Base-by-base conservation (phyloP, 1,140 invertebrate genomes). In the Fopius arisanus region DNA sequence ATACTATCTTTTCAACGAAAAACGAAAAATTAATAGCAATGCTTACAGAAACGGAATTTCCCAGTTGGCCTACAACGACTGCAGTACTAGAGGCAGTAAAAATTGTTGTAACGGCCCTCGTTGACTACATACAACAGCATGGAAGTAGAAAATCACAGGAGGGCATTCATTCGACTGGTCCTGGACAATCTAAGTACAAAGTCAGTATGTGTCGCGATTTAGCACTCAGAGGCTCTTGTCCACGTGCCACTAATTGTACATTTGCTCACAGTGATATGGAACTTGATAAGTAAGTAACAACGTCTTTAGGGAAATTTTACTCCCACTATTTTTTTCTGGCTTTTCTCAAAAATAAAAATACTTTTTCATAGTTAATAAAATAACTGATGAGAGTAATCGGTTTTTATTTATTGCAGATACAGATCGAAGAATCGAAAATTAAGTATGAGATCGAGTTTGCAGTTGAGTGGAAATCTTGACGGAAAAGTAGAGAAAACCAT, bases 261-360 rank as follows among this genome's bases (percentile, higher is more conserved):
- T 98, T 97, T 89, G 96, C 96, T 29, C 96, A 98, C 85, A 96
- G 94, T 7, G 93, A 95, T 73, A 94, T 96, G 73, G 96, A 98
- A 86, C 87, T 97, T 16, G 96, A 97, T 81, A 94, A 93, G 90
- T 88, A 40, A 87, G 80, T 62, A 82, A 31, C 29, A 31, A 31
- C 29, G 7, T 31, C 3, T 31, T 7, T 7, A 31, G 3, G 29
- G n/a, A n/a, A n/a, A n/a, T n/a, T n/a, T n/a, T n/a, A n/a, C n/a
- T n/a, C n/a, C n/a, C n/a, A n/a, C n/a, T n/a, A n/a, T n/a, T n/a
- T n/a, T n/a, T n/a, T n/a, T n/a, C n/a, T n/a, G n/a, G n/a, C n/a
- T n/a, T n/a, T n/a, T n/a, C n/a, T n/a, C n/a, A n/a, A n/a, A n/a
- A n/a, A n/a, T n/a, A n/a, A n/a, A n/a, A n/a, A n/a, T n/a, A n/a